A percentile compares a stretch with the other conserved stretches of the same genome.
Conservation (phyloP, 2,888 invertebrate genomes). For the Platypus cylindrus region DNA sequence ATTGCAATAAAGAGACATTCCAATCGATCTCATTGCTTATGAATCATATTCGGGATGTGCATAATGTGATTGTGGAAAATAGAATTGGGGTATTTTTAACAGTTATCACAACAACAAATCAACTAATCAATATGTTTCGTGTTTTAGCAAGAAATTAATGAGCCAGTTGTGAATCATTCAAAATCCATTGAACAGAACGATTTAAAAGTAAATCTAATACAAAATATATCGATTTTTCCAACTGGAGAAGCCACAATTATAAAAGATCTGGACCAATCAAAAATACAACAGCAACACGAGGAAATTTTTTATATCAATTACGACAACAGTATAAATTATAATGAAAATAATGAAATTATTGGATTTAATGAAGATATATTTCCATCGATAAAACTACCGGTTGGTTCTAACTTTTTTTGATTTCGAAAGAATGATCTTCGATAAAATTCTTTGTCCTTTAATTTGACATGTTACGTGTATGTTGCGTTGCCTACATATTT, state of each 20-base stretch:
- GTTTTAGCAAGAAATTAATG: neutral
- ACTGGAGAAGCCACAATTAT: no score
- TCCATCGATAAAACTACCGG: slow-evolving; percentile 8
- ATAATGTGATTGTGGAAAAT: slow-evolving; percentile 35
- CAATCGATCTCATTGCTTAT: slow-evolving; percentile 47
- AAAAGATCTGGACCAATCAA: no score
- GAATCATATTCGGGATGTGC: slow-evolving; percentile 48
- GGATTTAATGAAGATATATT: slow-evolving; percentile 6
- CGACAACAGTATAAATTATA: no score
- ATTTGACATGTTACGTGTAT: no score
- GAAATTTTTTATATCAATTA: no score
- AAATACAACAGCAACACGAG: no score
- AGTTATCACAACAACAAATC: neutral
- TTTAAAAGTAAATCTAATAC: no score
- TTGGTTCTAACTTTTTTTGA: slow-evolving; percentile 2
- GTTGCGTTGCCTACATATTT: no score
- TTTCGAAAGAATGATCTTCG: no score
- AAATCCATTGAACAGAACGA: no score
- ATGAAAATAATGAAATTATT: neutral
- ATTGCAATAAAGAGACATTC: slow-evolving; percentile 46
- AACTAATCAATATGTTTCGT: neutral
- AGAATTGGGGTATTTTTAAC: neutral
- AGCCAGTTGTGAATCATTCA: neutral
- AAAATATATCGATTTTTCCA: no score
- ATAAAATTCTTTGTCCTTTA: no score